Base-by-base conservation (phyloP, 2,797 vertebrate genomes). In the Centroberyx gerrardi region DNA sequence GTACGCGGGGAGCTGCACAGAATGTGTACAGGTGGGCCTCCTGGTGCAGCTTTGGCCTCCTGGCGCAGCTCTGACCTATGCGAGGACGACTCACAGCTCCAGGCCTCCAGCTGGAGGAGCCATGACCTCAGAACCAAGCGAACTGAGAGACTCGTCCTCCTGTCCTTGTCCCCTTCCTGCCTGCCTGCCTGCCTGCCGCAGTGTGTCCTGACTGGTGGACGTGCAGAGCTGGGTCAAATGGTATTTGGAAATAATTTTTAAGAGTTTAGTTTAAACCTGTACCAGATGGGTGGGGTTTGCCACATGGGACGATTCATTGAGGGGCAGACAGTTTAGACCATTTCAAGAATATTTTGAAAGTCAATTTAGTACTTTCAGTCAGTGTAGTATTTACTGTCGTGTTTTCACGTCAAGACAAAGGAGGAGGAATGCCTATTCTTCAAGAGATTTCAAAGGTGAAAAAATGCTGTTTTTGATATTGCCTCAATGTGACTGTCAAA, bases 101-200 rank as follows among this genome's bases (percentile, higher is more conserved):
- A 78, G 64, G 72, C 73, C 84, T 87, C 91, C 93, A 92, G 92
- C 94, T 93, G 92, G 91, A 91, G 80, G 67, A 86, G 86, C 59
- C 78, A 63, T 78, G 88, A 93, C 90, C 90, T 84, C 73, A 68
- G 75, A 81, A 69, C 36, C 59, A 56, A 68, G 74, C 17, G 5
- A 65, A 84, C 80, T 63, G 52, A 76, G 78, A 86, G 68, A 64
- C 75, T 42, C 29, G 81, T 92, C 88, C 88, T 81, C 8, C 22
- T 74, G 89, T 89, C 90, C 90, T 93, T 93, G 87, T 85, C 86
- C 78, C 58, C 38, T 59, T 76, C 40, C 71, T 71, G 61, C 68
- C 51, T 53, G n/a, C 46, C 46, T 6, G 46, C 17, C 78, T 56
- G 40, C 40, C 69, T 22, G 22, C 22, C 22, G 77, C 18, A 72